Evolutionary conservation across 2,113 vertebrate genomes (phyloP), one percentile per base, ranked within the genome.

Genomic region (Sapayoa aenigma): DNA sequence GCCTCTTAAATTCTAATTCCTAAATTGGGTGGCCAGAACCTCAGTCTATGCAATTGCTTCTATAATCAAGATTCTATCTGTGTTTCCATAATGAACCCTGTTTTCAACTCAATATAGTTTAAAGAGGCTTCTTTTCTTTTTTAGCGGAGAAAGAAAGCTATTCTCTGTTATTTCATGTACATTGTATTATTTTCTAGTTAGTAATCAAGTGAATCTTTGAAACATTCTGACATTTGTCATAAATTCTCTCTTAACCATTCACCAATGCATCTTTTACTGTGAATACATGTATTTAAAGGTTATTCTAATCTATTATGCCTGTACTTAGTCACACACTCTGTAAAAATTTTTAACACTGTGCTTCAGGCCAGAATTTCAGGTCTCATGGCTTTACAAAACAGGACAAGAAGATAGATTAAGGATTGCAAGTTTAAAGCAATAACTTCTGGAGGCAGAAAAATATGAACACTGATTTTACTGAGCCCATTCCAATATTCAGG

Each of bases 1-100:
- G 76, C 84, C 87, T 93, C 89, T 94, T 96, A 96, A 95, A 95
- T 96, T 97, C 93, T 93, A 90, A 86, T 95, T 94, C 82, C 90
- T 87, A 91, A 91, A 95, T 93, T 95, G 90, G 74, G 77, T 73
- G 44, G 69, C 83, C 81, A 87, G 93, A 95, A 83, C 87, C 83
- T 90, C 68, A 46, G 33, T 71, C 73, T 86, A 39, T 60, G 58
- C 88, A 96, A 95, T 90, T 89, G 86, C 66, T 82, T 95, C 75
- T 94, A 62, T 93, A 96, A 97, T 97, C 93, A 93, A 89, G 83
- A 88, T 94, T 87, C 90, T 94, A 81, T 90, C 78, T 49, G 24
- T 80, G 81, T 88, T 95, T 92, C 93, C 76, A 79, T 90, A 88
- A 93, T 37, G 58, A 94, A 62, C 20, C 53, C 53, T 92, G 41